Evolutionary conservation across 2,113 vertebrate genomes (phyloP).

Genomic region (Loxodonta africana): DNA sequence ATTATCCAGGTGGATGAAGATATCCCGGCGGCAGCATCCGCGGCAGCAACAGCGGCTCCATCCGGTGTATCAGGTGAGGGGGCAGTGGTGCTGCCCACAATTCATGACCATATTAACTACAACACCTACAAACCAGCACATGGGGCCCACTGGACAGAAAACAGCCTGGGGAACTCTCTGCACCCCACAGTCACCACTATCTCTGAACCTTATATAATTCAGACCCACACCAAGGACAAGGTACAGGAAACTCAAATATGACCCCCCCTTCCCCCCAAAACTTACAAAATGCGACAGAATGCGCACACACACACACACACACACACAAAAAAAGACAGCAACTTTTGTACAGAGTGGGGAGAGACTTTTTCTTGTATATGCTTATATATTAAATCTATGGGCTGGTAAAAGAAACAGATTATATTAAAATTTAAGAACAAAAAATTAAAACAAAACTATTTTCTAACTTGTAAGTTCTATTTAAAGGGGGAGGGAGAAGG

Average conservation of each 20-base stretch:
- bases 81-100: conserved; percentile 92
- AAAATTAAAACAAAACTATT: conserved; percentile 91
- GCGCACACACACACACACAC: conserved; percentile 68
- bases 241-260: conserved; percentile 99
- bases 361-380: conserved; percentile 97
- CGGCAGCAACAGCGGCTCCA: conserved; percentile 85
- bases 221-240: conserved; percentile 98
- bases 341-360: conserved; percentile 97
- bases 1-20: conserved; percentile 97
- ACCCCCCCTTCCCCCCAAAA: conserved; percentile 85
- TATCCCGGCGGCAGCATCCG: conserved; percentile 87
- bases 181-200: conserved; percentile 95
- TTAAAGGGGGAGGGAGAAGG: conserved; percentile 86
- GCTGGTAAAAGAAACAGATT: conserved; percentile 95
- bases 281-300: conserved; percentile 95
- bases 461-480: conserved; percentile 97
- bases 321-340: conserved; percentile 89
- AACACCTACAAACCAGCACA: conserved; percentile 95
- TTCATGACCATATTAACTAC: conserved; percentile 97
- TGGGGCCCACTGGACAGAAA: conserved; percentile 96
- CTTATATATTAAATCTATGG: conserved; percentile 96
- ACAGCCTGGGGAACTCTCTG: conserved; percentile 96
- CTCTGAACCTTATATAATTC: conserved; percentile 94
- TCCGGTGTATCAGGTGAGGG: conserved; percentile 93
- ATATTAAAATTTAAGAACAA: conserved; percentile 92